Evolutionary conservation across 2,888 invertebrate genomes (phyloP).

Genomic region (Mystacides longicornis): DNA sequence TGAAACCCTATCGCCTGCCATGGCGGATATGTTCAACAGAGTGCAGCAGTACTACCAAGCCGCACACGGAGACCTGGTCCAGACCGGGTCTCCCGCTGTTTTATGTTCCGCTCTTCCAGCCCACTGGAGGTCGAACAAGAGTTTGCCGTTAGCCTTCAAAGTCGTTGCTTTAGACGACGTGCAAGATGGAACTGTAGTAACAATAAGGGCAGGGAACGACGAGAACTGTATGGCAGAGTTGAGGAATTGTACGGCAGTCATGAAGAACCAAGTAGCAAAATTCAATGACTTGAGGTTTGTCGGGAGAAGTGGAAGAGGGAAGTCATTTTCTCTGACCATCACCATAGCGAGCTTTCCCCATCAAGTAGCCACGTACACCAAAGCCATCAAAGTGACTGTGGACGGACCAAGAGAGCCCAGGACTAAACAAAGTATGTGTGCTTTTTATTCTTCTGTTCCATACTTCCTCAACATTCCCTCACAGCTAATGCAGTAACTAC

Average conservation of each 20-base stretch:
- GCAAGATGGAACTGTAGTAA: conserved; percentile 88
- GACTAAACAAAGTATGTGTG: conserved; percentile 93
- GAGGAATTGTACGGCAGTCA: conserved; percentile 85
- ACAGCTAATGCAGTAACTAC: too few relatives aligned
- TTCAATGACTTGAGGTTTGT: conserved; percentile 98
- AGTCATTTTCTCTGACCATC: conserved; percentile 92
- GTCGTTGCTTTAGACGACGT: conserved; percentile 91
- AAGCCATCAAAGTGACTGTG: conserved; percentile 98
- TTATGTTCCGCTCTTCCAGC: conserved; percentile 88
- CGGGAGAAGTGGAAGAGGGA: conserved; percentile 93
- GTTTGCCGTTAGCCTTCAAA: conserved; percentile 92
- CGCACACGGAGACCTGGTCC: conserved; percentile 87
- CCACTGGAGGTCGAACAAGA: conserved; percentile 98
- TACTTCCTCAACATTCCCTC: too few relatives aligned
- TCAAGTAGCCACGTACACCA: conserved; percentile 89
- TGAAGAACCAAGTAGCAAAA: conserved; percentile 97
- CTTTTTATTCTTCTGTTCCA: too few relatives aligned
- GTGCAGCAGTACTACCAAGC: conserved; percentile 76
- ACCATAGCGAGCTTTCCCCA: conserved; percentile 69
- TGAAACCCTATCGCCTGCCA: conserved; percentile 51
- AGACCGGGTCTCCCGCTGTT: conserved; percentile 92
- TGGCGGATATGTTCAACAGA: conserved; percentile 67
- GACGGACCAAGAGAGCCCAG: conserved; percentile 97
- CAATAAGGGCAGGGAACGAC: conserved; percentile 93
- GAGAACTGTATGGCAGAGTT: conserved; percentile 96